Evolutionary conservation across 2,113 vertebrate genomes (phyloP), one percentile per base, ranked within the genome.

Genomic region (Ictidomys tridecemlineatus): DNA sequence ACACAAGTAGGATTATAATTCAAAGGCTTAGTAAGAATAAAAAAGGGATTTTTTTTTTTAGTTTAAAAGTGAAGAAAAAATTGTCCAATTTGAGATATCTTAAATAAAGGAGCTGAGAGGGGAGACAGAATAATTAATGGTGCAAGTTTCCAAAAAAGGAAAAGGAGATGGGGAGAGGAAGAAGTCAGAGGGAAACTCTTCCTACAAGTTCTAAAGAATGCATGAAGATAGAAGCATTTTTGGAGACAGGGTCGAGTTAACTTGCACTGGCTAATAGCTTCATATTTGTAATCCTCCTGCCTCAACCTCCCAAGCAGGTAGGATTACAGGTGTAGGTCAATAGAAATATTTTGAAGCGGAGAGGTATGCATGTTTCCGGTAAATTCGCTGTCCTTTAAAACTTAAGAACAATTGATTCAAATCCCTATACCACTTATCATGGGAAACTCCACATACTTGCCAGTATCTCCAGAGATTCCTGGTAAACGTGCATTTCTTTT

Each of bases 301-400:
- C 58, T 24, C 58, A 61, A 8, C 18, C 58, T 61, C 58, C 58
- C 58, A 61, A 61, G 6, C 24, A 24, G 18, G 22, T 61, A 22
- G 22, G 58, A 61, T 9, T 61, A 24, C 22, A 61, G 22, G 58
- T 8, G 6, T 22, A 22, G 58, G 58, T 61, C 58, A 61, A 26
- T 37, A 45, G 48, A 18, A 32, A 20, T 69, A 37, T 77, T 93
- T 53, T 80, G 45, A 92, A 32, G n/a, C 12, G 8, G 58, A 39
- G 12, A 77, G 37, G 20, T 45, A 26, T 80, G 18, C 58, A 2
- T 39, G 37, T 34, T 87, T 85, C 82, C 34, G 61, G 37, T 17
- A 83, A 12, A n/a, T 70, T 76, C 26, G 13, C 34, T 85, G 76
- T 20, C 82, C 73, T 93, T 91, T 83, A 70, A 93, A 69, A 80